phyloP scores from a whole-genome alignment of 2,797 vertebrate genomes.

The Echeneis naucrates region DNA sequence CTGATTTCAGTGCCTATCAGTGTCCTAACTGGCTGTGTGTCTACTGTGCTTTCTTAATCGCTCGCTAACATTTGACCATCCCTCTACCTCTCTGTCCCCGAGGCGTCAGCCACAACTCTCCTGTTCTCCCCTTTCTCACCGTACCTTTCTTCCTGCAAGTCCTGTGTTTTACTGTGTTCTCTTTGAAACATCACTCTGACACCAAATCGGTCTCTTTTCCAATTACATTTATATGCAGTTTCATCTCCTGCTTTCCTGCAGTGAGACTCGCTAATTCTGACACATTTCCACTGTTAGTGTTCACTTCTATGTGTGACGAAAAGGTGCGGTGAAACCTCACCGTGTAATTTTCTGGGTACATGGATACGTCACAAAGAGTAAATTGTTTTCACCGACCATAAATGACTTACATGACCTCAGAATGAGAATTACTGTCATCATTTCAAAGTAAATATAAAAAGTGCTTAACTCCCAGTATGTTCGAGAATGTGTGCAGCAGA shows the following conservation, averaged over 20 bases:
- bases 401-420: background rate
- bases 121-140: slow-evolving; percentile 15
- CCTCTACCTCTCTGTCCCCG: slow-evolving; percentile 29
- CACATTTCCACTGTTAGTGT: background rate
- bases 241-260: background rate
- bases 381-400: background rate
- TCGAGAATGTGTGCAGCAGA: background rate
- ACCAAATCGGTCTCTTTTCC: background rate
- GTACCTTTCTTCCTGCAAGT: slow-evolving; percentile 6
- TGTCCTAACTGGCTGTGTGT: slow-evolving; percentile 72
- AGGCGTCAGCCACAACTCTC: slow-evolving; percentile 41
- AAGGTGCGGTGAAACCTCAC: background rate
- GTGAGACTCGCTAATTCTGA: background rate
- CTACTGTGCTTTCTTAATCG: slow-evolving; percentile 59
- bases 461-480: background rate
- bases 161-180: background rate
- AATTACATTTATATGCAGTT: background rate
- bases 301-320: background rate
- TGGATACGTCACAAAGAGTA: background rate
- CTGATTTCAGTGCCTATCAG: slow-evolving; percentile 77
- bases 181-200: slow-evolving; percentile 6
- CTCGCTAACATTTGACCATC: slow-evolving; percentile 43
- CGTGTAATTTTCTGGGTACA: background rate
- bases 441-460: slow-evolving; percentile 17
- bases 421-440: slow-evolving; percentile 6